Evolutionary conservation across 1,140 invertebrate genomes (phyloP), one percentile per base, ranked within the genome.

Genomic region (Drosophila persimilis): DNA sequence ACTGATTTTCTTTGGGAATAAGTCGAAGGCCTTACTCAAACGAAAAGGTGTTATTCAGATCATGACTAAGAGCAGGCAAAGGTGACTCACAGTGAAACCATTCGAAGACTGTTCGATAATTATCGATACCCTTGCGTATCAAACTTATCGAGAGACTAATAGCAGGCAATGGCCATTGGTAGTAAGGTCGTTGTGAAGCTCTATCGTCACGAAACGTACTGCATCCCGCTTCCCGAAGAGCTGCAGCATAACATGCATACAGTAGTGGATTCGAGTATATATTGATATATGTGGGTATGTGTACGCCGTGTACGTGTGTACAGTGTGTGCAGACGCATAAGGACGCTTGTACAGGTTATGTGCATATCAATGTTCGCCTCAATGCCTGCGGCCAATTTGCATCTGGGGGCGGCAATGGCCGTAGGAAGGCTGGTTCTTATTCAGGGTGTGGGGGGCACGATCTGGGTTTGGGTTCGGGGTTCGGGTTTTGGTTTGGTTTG

Each of bases 301-400:
- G 29, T 48, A 22, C 20, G 15, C 22, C 5, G 20, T 31, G 9
- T 41, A 35, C 17, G 24, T 39, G 26, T 48, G 3, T 50, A 20
- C 20, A 2, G 20, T 45, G 35, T 39, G 35, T 39, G 11, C 11
- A 39, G 35, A 44, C 6, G 35, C 17, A 17, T 41, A 43, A 20
- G 31, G 35, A 39, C 29, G 64, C 22, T 51, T 54, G 29, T 41
- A 46, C 61, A 54, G 64, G 62, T 31, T 55, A 56, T 69, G 48
- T 69, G 65, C 63, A 69, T 67, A 69, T 67, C 65, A 69, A 77
- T 71, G 44, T 62, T 67, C 72, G 65, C 58, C 64, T 66, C 73
- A 59, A 84, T 67, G 80, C 80, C 80, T 85, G 76, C 44, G 81
- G 80, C 72, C 80, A 84, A 84, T 84, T 84, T 84, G 60, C 66